A percentile compares a stretch with the other conserved stretches of the same genome.
Conservation (phyloP, 2,113 vertebrate species). For the Megalops atlanticus region DNA sequence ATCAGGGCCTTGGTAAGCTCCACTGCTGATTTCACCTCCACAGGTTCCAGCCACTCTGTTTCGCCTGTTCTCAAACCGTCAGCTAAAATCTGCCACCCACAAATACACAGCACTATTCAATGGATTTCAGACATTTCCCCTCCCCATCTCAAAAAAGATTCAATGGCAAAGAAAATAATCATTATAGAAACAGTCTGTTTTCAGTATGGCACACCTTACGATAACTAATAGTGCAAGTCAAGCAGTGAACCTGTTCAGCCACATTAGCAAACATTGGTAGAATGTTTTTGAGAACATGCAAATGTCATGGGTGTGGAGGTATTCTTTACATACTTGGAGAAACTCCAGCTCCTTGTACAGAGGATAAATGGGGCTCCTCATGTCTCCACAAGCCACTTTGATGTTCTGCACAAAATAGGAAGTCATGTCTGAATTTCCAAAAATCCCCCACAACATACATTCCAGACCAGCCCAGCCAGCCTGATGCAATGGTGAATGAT, state of each 20-base stretch:
- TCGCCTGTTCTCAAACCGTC: conserved; percentile 81
- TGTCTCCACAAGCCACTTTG: conserved; percentile 78
- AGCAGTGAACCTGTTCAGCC: not conserved
- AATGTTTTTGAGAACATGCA: not conserved
- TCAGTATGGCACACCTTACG: no score
- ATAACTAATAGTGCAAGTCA: no score
- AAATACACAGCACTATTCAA: conserved; percentile 28
- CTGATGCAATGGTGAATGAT: not conserved
- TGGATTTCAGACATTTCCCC: not conserved
- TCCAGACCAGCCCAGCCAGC: not conserved
- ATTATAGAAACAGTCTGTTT: not conserved
- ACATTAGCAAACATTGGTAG: not conserved
- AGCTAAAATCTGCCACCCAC: conserved; percentile 75
- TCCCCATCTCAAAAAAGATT: not conserved
- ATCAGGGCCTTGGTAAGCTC: conserved; percentile 81
- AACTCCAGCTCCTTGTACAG: conserved; percentile 85
- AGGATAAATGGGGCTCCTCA: conserved; percentile 80
- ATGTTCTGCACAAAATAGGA: conserved; percentile 78
- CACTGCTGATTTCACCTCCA: conserved; percentile 75
- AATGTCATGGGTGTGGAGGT: not conserved
- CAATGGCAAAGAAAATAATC: not conserved
- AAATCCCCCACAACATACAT: not conserved
- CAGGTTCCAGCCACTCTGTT: conserved; percentile 84
- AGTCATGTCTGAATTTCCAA: not conserved
- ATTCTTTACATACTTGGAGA: conserved; percentile 76